Evolutionary conservation across 1,140 invertebrate species (phyloP), one percentile per base, ranked within the genome.

Genomic region (Sycobia sp.): DNA sequence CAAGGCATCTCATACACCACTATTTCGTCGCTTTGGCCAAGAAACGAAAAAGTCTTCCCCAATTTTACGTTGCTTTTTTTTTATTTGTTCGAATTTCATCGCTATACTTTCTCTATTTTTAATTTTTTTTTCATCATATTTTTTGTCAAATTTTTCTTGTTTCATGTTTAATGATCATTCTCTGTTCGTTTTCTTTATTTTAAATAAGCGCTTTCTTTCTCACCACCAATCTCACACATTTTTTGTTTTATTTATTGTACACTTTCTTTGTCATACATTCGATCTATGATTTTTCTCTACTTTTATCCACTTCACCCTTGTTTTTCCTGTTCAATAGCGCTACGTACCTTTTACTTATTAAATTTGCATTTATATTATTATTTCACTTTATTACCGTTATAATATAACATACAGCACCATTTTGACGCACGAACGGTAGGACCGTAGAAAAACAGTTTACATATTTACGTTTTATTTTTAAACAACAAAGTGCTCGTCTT

Each of bases 1-100:
- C 73, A 80, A 78, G 75, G 75, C 76, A 76, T 77, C 68, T 71
- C 69, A 76, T 70, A 76, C 71, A 72, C 78, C 68, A 75, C 71
- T 49, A 71, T 76, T 67, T 62, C 67, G 67, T 71, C 66, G 43
- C 56, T 69, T 69, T 66, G 62, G 62, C 67, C 34, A 62, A 55
- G 38, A 67, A 66, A 67, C 29, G 29, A 66, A 62, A 62, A 65
- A 67, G 57, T 69, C 51, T 67, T 70, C 57, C 53, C 67, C 60
- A 54, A 51, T 63, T 39, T 50, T 39, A 9, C 54, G 67, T 57
- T 55, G 29, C 60, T 58, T 62, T 66, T 64, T 58, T n/a, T n/a
- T n/a, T n/a, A n/a, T n/a, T n/a, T n/a, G n/a, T n/a, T n/a, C n/a
- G n/a, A 66, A 39, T 62, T 58, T 55, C 20, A 39, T 66, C 25